Conservation (phyloP, 2,888 invertebrate genomes). For the Caenorhabditis sulstoni region DNA sequence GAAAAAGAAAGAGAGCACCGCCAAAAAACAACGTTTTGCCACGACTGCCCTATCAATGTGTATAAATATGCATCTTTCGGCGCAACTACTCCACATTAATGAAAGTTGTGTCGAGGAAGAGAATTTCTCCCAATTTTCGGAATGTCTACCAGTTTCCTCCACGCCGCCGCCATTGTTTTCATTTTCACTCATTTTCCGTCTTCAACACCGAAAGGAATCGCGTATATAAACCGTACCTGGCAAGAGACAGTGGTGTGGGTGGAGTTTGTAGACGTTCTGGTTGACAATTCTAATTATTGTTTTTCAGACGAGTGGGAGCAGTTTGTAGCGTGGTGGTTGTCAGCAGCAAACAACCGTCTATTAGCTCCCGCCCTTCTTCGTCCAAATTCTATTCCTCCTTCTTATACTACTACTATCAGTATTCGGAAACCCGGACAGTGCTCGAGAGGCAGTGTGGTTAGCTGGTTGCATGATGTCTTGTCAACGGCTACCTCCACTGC, state of each 20-base stretch:
- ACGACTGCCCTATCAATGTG: conserved; percentile 15
- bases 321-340: conserved; percentile 2
- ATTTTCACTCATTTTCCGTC: neutral
- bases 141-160: conserved; percentile 21
- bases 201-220: neutral
- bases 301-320: conserved; percentile 21
- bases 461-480: conserved; percentile 69
- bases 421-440: conserved; percentile 19
- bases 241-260: too few species aligned
- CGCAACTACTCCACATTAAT: conserved; percentile 12
- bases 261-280: too few species aligned
- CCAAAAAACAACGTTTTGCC: conserved; percentile 14
- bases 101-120: conserved; percentile 14
- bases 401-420: neutral
- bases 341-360: conserved; percentile 10
- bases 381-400: neutral
- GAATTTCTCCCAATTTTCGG: neutral
- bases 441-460: conserved; percentile 75
- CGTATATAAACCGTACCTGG: conserved; percentile 16
- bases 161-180: neutral
- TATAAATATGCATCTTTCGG: neutral
- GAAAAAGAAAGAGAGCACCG: neutral
- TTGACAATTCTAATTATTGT: conserved; percentile 23
- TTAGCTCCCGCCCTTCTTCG: conserved; percentile 6
- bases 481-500: conserved; percentile 75